Conservation (phyloP, 2,797 vertebrate species). For the Syndactyla subalaris region DNA sequence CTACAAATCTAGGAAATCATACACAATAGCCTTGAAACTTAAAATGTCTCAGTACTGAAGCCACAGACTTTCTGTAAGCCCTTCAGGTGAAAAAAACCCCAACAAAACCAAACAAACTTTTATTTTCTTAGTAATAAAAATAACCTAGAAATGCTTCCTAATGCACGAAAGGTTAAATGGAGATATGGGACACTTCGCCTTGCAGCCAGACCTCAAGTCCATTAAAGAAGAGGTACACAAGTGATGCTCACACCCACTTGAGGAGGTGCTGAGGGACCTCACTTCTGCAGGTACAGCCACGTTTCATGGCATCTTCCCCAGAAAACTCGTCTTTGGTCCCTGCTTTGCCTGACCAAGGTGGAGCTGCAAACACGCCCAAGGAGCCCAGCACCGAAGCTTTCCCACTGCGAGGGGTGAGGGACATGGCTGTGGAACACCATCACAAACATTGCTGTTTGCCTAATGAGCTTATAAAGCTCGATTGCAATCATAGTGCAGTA, state of each 20-base stretch:
- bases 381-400: background rate
- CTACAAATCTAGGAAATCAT: conserved; percentile 54
- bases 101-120: background rate
- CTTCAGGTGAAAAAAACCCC: background rate
- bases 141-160: conserved; percentile 33
- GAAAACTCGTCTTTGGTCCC: background rate
- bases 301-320: background rate
- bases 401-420: background rate
- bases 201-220: conserved; percentile 32
- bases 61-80: conserved; percentile 4
- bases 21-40: conserved; percentile 45
- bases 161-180: background rate
- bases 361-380: background rate
- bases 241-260: background rate
- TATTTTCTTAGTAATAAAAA: conserved; percentile 16
- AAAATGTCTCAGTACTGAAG: conserved; percentile 34
- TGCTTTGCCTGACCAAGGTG: background rate
- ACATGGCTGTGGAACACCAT: background rate
- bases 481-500: conserved; percentile 69
- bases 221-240: conserved; percentile 20
- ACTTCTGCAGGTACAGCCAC: background rate
- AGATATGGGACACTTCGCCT: background rate
- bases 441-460: conserved; percentile 24
- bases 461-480: conserved; percentile 81
- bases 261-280: background rate